Percentiles rank a stretch among this genome's conserved stretches.
phyloP scores from a whole-genome alignment of 2,888 invertebrate species.

The Cephus spinipes region DNA sequence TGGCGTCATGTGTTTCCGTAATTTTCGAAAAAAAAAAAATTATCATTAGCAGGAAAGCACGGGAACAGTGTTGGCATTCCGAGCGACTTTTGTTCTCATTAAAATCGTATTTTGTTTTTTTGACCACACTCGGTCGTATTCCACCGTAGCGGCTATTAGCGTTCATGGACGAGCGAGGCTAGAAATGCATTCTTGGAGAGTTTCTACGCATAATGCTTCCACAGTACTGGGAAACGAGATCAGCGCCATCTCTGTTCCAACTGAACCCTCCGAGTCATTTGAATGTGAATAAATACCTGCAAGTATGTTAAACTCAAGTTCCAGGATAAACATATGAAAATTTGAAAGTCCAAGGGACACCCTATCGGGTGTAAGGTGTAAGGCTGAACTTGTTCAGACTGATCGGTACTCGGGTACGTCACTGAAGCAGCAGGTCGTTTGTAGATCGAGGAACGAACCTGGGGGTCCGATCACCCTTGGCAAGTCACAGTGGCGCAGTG shows the following conservation, averaged over 20 bases:
- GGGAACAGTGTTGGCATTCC: not conserved
- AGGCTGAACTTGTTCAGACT: not conserved
- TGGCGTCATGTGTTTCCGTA: conserved; percentile 32
- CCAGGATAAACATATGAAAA: not conserved
- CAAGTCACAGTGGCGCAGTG: conserved; percentile 21
- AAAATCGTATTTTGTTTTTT: conserved; percentile 39
- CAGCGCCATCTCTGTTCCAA: not conserved
- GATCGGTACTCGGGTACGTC: not conserved
- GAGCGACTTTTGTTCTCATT: conserved; percentile 35
- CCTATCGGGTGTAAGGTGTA: too few relatives aligned
- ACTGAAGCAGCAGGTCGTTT: conserved; percentile 14
- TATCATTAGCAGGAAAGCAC: conserved; percentile 26
- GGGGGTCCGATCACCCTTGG: conserved; percentile 39
- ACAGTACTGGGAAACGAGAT: too few relatives aligned
- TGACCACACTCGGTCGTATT: not conserved
- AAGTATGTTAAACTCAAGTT: not conserved
- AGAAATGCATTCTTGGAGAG: not conserved
- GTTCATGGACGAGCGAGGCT: not conserved
- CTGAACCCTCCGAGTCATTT: not conserved
- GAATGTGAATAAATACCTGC: too few relatives aligned
- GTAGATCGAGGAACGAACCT: conserved; percentile 26
- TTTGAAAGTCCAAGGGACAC: too few relatives aligned
- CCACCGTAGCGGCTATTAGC: not conserved
- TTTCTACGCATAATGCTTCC: not conserved
- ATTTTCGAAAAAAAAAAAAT: conserved; percentile 36